Evolutionary conservation across 2,113 vertebrate species (phyloP), one percentile per base, ranked within the genome.

Genomic region (Salvelinus namaycush): DNA sequence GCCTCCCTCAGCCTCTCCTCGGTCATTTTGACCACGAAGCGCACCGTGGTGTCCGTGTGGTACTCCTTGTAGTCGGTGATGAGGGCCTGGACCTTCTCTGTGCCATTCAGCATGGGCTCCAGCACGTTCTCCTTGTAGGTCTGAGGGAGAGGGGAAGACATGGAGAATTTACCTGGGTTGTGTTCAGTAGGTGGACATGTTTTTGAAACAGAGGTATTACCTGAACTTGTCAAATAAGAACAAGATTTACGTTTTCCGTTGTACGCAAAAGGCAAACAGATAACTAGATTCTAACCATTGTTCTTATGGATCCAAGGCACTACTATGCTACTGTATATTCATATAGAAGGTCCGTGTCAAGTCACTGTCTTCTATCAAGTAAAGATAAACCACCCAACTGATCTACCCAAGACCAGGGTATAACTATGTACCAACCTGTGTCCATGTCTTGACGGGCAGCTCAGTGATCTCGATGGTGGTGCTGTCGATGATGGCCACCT

Each of bases 401-500:
- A 16, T 54, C 3, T 5, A 18, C 51, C 14, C 12, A 13, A 12
- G 1, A 2, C 74, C 18, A 51, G 29, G 29, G 8, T 22, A 26
- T 70, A 5, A 13, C 5, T 11, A n/a, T 73, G n/a, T 26, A n/a
- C 71, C 86, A 76, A 98, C 98, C 94, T 99, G 98, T 9, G 98
- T 99, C 98, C 98, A 99, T 0, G 95, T 93, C 86, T 96, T 97
- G 77, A 97, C 89, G 0, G 98, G 97, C 86, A 99, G 92, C 83
- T 99, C 98, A 1, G 96, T 96, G 92, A 99, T 99, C 92, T 99
- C 98, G n/a, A 99, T 95, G 82, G 96, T 99, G 75, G 95, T 98
- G 9, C 95, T 94, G 85, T 99, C 93, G 18, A 99, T 89, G 88
- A 99, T 95, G 29, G 96, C 93, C 70, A 99, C 90, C 86, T 99